These are phyloP conservation scores for Epinephelus cyanopodus DNA, from an alignment of 2,113 vertebrate species.

Conservation along the genomic window DNA sequence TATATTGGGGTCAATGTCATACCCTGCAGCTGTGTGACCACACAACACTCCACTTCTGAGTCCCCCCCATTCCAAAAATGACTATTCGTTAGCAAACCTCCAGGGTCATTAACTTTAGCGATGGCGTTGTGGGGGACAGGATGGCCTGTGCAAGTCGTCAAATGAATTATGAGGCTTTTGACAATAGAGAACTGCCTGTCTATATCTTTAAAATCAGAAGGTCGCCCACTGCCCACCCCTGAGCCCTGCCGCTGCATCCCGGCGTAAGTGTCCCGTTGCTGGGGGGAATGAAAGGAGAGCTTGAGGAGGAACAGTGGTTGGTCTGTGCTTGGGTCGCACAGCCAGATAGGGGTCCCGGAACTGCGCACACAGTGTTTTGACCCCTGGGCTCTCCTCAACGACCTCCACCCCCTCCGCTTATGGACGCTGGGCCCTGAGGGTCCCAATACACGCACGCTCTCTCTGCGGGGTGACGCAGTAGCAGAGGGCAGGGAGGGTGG, in stretches of 20 bases:
- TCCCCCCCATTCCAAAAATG: slow-evolving; percentile 53
- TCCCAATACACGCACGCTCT: slow-evolving; percentile 68
- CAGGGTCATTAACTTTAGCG: slow-evolving; percentile 68
- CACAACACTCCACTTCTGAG: slow-evolving; percentile 36
- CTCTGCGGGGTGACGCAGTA: slow-evolving; percentile 71
- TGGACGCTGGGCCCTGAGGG: slow-evolving; percentile 67
- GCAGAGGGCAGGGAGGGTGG: slow-evolving; percentile 43
- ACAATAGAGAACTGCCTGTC: slow-evolving; percentile 78
- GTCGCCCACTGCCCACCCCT: slow-evolving; percentile 73
- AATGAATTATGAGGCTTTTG: slow-evolving; percentile 69
- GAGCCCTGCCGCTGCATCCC: slow-evolving; percentile 65
- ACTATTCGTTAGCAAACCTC: slow-evolving; percentile 74
- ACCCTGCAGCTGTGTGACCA: slow-evolving; percentile 72
- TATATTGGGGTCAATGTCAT: slow-evolving; percentile 68
- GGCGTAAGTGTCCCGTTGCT: slow-evolving; percentile 63
- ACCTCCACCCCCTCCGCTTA: slow-evolving; percentile 74
- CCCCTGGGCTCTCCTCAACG: slow-evolving; percentile 74
- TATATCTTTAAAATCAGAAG: slow-evolving; percentile 86
- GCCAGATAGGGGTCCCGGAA: slow-evolving; percentile 79
- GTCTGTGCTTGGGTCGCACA: slow-evolving; percentile 74
- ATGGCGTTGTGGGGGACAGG: slow-evolving; percentile 44
- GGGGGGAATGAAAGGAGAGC: slow-evolving; percentile 80
- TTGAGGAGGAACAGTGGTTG: slow-evolving; percentile 82
- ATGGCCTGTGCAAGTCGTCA: slow-evolving; percentile 61
- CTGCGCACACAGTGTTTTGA: slow-evolving; percentile 83